Conservation (phyloP, 1,140 invertebrate species). For the Theocolax elegans region DNA sequence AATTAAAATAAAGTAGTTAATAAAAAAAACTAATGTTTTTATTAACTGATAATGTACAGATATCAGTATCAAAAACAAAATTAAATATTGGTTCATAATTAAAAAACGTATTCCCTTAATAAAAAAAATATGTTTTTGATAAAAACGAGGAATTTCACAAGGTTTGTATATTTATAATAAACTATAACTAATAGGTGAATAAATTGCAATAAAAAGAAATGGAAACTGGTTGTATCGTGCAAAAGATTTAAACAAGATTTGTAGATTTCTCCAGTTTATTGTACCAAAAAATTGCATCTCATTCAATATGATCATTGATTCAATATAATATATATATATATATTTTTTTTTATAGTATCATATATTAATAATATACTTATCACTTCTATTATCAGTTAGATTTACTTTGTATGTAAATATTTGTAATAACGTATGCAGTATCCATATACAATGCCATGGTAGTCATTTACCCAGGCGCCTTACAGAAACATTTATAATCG, state of each 20-base stretch:
- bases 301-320: constrained; percentile 38
- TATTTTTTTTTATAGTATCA: constrained; percentile 26
- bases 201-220: not conserved
- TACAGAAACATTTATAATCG: constrained; percentile 38
- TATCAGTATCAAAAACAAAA: too few relatives aligned
- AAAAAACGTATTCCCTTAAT: constrained; percentile 5
- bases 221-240: too few relatives aligned
- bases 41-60: too few relatives aligned
- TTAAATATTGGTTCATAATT: too few relatives aligned
- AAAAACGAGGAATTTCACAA: not conserved
- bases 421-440: constrained; percentile 35
- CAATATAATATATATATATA: constrained; percentile 38
- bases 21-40: too few relatives aligned
- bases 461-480: constrained; percentile 19
- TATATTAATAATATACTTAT: constrained; percentile 41
- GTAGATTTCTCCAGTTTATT: constrained; percentile 41
- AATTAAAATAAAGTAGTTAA: too few relatives aligned
- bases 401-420: constrained; percentile 42
- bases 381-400: constrained; percentile 38
- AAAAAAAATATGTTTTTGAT: not conserved
- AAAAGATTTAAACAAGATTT: constrained; percentile 15
- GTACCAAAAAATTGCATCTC: constrained; percentile 45
- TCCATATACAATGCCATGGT: constrained; percentile 22
- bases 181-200: not conserved
- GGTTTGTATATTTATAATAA: not conserved